Conservation (phyloP, 2,113 vertebrate genomes). For the Himantopus leucocephalus region DNA sequence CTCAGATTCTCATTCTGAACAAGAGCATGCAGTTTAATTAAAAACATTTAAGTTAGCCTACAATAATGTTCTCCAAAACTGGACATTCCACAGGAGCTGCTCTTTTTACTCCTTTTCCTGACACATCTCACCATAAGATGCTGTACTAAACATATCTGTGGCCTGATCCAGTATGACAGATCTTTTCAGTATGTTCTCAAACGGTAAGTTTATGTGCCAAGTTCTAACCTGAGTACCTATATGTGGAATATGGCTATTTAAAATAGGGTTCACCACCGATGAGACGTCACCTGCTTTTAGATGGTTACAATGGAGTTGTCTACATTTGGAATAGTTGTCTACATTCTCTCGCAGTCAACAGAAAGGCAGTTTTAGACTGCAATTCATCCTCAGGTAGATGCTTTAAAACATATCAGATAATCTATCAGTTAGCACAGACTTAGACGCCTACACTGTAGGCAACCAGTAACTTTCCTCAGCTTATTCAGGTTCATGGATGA, state of each 20-base stretch:
- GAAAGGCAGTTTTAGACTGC: neutral
- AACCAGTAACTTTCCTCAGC: neutral
- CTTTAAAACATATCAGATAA: neutral
- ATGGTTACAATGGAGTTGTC: neutral
- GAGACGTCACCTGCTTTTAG: neutral
- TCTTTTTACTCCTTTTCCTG: neutral
- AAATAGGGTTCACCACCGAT: fast-evolving
- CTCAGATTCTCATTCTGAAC: neutral
- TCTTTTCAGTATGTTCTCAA: neutral
- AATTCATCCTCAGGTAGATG: neutral
- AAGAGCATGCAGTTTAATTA: neutral
- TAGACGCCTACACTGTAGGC: neutral
- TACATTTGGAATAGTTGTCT: neutral
- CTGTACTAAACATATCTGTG: neutral
- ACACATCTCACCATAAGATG: neutral
- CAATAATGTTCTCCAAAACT: neutral
- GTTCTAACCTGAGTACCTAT: neutral
- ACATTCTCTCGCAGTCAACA: neutral
- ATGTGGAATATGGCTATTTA: neutral
- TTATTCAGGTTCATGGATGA: neutral
- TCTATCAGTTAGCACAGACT: neutral
- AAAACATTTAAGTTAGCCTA: neutral
- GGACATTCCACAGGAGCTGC: neutral
- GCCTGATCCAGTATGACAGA: neutral
- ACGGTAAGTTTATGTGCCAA: neutral